A percentile compares a stretch with the other conserved stretches of the same genome.
phyloP scores from a whole-genome alignment of 1,140 invertebrate species.

The Zaprionus africanus region DNA sequence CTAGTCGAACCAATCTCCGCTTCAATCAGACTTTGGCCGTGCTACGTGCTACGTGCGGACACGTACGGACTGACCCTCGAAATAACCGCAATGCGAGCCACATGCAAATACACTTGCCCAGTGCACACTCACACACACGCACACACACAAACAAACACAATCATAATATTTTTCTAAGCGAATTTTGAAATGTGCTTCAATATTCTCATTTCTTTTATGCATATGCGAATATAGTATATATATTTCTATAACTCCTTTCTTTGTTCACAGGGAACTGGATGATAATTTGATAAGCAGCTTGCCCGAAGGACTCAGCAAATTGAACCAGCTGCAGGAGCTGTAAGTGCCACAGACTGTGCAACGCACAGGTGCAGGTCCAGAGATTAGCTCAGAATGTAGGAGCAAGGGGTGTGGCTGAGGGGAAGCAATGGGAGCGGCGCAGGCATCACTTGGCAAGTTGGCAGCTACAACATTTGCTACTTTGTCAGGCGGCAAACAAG shows the following conservation, averaged over 20 bases:
- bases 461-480: slow-evolving; percentile 64
- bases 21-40: slow-evolving; percentile 40
- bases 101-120: slow-evolving; percentile 51
- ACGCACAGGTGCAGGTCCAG: slow-evolving; percentile 40
- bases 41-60: slow-evolving; percentile 55
- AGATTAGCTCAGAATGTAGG: slow-evolving; percentile 33
- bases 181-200: slow-evolving; percentile 53
- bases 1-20: slow-evolving; percentile 27
- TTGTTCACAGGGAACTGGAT: slow-evolving; percentile 88
- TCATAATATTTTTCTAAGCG: slow-evolving; percentile 55
- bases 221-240: slow-evolving; percentile 11
- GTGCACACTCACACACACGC: background rate
- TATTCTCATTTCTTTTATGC: slow-evolving; percentile 10
- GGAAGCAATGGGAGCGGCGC: background rate
- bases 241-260: slow-evolving; percentile 43
- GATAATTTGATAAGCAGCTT: slow-evolving; percentile 89
- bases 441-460: slow-evolving; percentile 41
- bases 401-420: background rate
- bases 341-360: slow-evolving; percentile 85
- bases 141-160: slow-evolving; percentile 11
- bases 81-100: slow-evolving; percentile 37
- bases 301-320: slow-evolving; percentile 87
- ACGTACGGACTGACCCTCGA: slow-evolving; percentile 69
- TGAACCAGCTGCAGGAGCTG: slow-evolving; percentile 89
- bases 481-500: slow-evolving; percentile 71